Evolutionary conservation across 2,113 vertebrate species (phyloP).

Genomic region (Nesogale talazaci): DNA sequence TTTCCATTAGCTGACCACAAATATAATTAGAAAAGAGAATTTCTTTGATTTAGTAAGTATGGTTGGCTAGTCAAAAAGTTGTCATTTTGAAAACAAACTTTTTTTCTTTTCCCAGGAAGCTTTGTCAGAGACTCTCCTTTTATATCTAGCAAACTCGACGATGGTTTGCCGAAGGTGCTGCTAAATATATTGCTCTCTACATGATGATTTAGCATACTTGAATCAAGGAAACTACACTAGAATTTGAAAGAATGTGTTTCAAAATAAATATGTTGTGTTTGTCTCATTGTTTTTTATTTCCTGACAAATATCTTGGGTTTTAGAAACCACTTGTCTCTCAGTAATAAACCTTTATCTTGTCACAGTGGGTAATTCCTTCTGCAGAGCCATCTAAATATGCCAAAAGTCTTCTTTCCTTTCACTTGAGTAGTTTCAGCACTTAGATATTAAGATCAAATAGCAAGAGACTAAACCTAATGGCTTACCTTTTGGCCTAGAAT

Average conservation of each 20-base stretch:
- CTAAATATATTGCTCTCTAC: conserved; percentile 58
- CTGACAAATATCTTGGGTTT: conserved; percentile 56
- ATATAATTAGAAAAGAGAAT: neutral
- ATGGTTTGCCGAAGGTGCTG: conserved; percentile 37
- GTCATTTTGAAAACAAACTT: conserved; percentile 37
- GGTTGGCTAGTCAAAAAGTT: neutral
- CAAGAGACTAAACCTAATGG: conserved; percentile 31
- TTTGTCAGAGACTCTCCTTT: conserved; percentile 26
- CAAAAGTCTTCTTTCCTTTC: neutral
- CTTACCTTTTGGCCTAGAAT: conserved; percentile 20
- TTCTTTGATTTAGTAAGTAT: neutral
- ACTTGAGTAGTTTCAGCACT: conserved; percentile 4
- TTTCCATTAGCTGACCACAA: neutral
- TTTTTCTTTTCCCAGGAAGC: conserved; percentile 35
- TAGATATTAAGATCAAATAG: conserved; percentile 61
- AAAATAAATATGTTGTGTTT: conserved; percentile 66
- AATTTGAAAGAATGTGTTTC: conserved; percentile 65
- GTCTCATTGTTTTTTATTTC: conserved; percentile 36
- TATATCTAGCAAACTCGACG: conserved; percentile 49
- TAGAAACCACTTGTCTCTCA: conserved; percentile 50
- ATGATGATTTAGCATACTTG: conserved; percentile 61
- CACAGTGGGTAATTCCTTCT: conserved; percentile 47
- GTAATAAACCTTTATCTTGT: conserved; percentile 68
- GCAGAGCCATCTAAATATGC: conserved; percentile 59
- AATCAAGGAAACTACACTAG: conserved; percentile 50